Evolutionary conservation across 2,113 vertebrate genomes (phyloP), one percentile per base, ranked within the genome.

Genomic region (Clupea harengus): DNA sequence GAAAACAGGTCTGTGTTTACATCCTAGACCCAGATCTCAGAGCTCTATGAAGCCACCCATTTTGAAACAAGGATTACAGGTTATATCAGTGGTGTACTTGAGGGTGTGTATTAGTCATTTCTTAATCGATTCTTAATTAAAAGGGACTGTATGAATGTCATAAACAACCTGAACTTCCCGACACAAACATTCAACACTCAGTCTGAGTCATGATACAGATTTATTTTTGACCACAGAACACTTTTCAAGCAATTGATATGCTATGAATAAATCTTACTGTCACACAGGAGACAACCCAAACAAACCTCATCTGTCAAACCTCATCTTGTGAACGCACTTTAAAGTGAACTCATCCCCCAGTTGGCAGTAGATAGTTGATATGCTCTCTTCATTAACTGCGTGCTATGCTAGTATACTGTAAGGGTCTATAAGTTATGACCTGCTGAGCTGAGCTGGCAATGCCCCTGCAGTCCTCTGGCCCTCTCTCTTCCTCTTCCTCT

Each of bases 381-480:
- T 25, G 3, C n/a, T 28, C 57, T 64, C 22, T 64, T 64, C 57
- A 67, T 28, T 67, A n/a, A 25, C 25, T 11, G 3, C 10, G n/a
- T 67, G 64, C 64, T 28, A 28, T 13, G n/a, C n/a, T 67, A 2
- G 20, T 60, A 60, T 60, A 22, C 54, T 22, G 4, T 20, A 22
- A 22, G 54, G 4, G 54, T 22, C 25, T 25, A 46, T 84, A 22
- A 84, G 45, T 84, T 64, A 84, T 64, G 39, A 25, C 17, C 45
- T 72, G 83, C 83, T 72, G 83, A 84, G 83, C 9, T 28, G 64
- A 67, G 64, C 64, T 67, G 64, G 54, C n/a, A 67, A 8, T 28
- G 25, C n/a, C n/a, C 64, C 64, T 25, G 60, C 60, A 6, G 22
- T 25, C 22, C 60, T 64, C 60, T 25, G n/a, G 22, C 60, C 11